phyloP scores from a whole-genome alignment of 2,888 invertebrate species.

The Cataglyphis albicans region DNA sequence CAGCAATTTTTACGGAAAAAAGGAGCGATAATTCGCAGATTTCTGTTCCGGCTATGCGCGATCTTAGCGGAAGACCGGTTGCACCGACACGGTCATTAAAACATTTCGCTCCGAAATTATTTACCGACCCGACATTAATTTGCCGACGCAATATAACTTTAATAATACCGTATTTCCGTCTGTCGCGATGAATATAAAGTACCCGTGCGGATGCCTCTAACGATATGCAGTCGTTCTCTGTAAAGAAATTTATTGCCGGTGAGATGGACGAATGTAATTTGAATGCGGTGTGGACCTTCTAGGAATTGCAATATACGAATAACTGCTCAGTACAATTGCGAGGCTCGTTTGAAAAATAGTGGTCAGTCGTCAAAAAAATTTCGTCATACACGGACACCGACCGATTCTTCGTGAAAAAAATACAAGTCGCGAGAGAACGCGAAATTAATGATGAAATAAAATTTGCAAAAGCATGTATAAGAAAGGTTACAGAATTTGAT shows the following conservation, averaged over 20 bases:
- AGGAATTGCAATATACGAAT: slow-evolving; percentile 2
- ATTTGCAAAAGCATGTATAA: not conserved
- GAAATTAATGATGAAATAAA: not conserved
- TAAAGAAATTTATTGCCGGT: slow-evolving; percentile 34
- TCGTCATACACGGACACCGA: too few relatives aligned
- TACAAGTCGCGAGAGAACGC: not conserved
- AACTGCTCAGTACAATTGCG: not conserved
- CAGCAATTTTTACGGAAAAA: not conserved
- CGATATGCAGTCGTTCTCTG: slow-evolving; percentile 5
- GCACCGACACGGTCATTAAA: slow-evolving; percentile 62
- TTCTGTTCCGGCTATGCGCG: not conserved
- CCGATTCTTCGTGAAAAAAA: too few relatives aligned
- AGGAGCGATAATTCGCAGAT: not conserved
- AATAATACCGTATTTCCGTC: slow-evolving; percentile 56
- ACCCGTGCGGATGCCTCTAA: slow-evolving; percentile 27
- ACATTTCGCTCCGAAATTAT: slow-evolving; percentile 63
- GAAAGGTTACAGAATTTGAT: not conserved
- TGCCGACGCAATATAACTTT: slow-evolving; percentile 46
- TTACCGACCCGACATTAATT: slow-evolving; percentile 67
- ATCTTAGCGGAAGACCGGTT: slow-evolving; percentile 62
- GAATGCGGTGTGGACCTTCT: slow-evolving; percentile 34
- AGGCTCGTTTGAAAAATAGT: not conserved
- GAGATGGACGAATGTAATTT: slow-evolving; percentile 44
- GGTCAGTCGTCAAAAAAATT: not conserved
- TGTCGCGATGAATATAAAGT: slow-evolving; percentile 36